Percentiles rank a stretch among this genome's conserved stretches.
These are phyloP conservation scores for Grus americana DNA, from an alignment of 2,113 vertebrate genomes.

Conservation along the genomic window DNA sequence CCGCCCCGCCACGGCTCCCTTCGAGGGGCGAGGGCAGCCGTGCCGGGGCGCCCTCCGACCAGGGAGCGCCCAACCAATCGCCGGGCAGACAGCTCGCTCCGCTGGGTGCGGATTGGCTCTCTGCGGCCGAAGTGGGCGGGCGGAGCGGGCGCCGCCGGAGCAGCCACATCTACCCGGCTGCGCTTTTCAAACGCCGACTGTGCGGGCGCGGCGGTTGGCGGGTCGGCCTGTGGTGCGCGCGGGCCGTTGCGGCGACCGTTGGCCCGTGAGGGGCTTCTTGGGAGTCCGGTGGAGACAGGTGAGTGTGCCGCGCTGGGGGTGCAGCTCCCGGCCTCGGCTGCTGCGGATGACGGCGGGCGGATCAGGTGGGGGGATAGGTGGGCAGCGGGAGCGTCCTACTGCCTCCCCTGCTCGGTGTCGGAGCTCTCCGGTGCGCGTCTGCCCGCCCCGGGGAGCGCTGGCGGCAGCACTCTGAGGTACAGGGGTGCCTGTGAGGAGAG, in stretches of 20 bases:
- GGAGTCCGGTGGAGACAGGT: background rate
- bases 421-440: background rate
- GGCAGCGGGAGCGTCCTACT: background rate
- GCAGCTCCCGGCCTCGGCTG: background rate
- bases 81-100: too few relatives aligned
- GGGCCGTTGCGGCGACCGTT: background rate
- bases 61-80: background rate
- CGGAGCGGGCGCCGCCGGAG: background rate
- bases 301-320: background rate
- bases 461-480: background rate
- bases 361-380: background rate
- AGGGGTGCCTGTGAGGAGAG: background rate
- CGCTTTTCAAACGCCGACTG: conserved; percentile 27
- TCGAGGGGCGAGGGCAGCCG: too few relatives aligned
- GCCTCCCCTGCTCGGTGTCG: background rate
- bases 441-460: background rate
- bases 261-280: background rate
- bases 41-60: background rate
- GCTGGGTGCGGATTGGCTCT: background rate
- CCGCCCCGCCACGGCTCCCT: too few relatives aligned
- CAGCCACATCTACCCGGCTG: background rate
- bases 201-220: background rate
- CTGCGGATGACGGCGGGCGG: background rate
- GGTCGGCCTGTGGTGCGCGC: background rate
- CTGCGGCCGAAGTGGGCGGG: background rate